A percentile compares a stretch with the other conserved stretches of the same genome.
Conservation (phyloP, 2,797 vertebrate species). For the Fistularia commersonii region DNA sequence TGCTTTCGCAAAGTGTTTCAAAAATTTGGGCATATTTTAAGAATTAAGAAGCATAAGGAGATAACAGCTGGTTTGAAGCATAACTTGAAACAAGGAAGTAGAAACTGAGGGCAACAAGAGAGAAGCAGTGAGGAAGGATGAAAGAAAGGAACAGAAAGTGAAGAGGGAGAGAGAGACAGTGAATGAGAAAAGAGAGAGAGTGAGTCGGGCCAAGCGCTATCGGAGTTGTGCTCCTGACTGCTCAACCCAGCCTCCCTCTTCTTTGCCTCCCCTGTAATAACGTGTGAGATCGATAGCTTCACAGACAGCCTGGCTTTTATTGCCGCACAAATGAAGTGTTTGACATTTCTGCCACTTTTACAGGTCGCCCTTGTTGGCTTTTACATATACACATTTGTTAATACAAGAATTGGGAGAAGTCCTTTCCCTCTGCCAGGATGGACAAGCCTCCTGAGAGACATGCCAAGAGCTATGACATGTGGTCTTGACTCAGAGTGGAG, state of each 20-base stretch:
- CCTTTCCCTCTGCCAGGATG: constrained; percentile 2
- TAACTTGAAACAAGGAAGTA: background rate
- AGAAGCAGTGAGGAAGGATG: background rate
- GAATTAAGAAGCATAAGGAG: no score
- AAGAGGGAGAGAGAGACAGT: constrained; percentile 5
- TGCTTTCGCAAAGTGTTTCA: no score
- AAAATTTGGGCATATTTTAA: no score
- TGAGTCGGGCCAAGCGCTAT: constrained; percentile 23
- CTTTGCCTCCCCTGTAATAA: constrained; percentile 66
- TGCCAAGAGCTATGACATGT: no score
- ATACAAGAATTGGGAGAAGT: constrained; percentile 21
- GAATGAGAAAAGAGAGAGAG: constrained; percentile 3
- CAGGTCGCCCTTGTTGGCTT: constrained; percentile 37
- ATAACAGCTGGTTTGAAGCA: no score
- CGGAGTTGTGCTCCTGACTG: constrained; percentile 52
- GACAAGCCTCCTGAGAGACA: constrained; percentile 1
- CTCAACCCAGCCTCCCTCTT: constrained; percentile 31
- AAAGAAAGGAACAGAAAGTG: constrained; percentile 7
- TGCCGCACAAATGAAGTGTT: constrained; percentile 57
- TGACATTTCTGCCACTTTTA: constrained; percentile 65
- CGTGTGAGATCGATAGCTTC: constrained; percentile 76
- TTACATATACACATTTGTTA: constrained; percentile 20
- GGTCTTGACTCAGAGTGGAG: no score
- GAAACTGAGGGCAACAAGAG: constrained; percentile 5
- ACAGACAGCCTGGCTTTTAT: constrained; percentile 44